Evolutionary conservation across 2,113 vertebrate genomes (phyloP).

Genomic region (Phalacrocorax brasilianus): DNA sequence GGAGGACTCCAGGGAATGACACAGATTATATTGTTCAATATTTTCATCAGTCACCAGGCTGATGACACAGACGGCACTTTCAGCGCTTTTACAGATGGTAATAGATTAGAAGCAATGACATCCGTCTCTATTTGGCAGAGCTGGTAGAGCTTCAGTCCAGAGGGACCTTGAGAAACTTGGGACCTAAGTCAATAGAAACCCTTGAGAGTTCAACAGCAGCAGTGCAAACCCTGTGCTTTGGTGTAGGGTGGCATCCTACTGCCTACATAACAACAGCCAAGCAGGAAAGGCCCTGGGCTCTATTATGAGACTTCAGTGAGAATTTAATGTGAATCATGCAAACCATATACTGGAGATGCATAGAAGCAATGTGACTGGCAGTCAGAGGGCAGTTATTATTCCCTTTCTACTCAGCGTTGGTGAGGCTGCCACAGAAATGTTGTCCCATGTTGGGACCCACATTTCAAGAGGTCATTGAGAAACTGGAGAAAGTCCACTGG

Average conservation of each 20-base stretch:
- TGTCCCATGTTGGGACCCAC: neutral
- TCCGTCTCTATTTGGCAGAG: neutral
- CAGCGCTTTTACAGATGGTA: neutral
- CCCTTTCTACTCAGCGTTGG: neutral
- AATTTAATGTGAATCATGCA: neutral
- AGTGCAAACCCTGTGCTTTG: neutral
- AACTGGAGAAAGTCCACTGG: neutral
- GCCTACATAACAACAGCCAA: neutral
- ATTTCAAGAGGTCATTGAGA: neutral
- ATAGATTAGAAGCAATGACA: neutral
- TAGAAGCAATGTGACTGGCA: neutral
- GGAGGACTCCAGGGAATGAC: neutral
- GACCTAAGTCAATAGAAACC: neutral
- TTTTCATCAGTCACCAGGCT: neutral
- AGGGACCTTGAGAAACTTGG: neutral
- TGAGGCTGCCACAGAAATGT: neutral
- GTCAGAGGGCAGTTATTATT: neutral
- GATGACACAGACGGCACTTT: constrained; percentile 6
- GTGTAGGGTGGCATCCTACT: neutral
- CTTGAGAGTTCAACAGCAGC: neutral
- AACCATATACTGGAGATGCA: neutral
- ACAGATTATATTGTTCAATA: neutral
- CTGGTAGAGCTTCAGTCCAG: neutral
- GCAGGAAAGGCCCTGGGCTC: neutral
- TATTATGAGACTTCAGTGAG: neutral